phyloP scores from a whole-genome alignment of 2,113 vertebrate genomes.

The Anser brachyrhynchus region DNA sequence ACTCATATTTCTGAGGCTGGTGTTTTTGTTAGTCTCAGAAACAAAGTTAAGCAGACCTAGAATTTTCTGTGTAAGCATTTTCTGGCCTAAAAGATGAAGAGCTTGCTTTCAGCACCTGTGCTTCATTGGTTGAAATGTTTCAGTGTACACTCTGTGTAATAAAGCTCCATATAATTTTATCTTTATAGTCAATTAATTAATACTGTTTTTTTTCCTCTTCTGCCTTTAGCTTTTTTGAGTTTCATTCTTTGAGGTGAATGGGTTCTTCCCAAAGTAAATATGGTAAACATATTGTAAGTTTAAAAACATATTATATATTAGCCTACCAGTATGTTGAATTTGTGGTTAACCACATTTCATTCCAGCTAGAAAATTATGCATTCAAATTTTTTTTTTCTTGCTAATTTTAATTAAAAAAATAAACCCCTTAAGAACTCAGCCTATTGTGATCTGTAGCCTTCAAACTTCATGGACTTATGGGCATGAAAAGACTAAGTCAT shows the following conservation, averaged over 20 bases:
- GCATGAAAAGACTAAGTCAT: constrained; percentile 19
- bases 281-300: neutral
- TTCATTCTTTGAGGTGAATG: neutral
- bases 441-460: constrained; percentile 15
- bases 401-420: constrained; percentile 35
- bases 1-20: neutral
- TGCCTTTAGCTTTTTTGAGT: neutral
- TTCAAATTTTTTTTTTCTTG: constrained; percentile 5
- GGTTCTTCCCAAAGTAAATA: neutral
- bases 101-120: neutral
- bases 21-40: neutral
- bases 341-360: neutral
- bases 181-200: neutral
- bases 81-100: neutral
- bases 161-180: accelerated
- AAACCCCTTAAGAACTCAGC: neutral
- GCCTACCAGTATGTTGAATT: neutral
- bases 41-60: neutral
- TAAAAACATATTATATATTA: neutral
- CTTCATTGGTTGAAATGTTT: neutral
- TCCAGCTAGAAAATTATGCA: constrained; percentile 20
- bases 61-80: neutral
- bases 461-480: neutral
- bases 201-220: neutral
- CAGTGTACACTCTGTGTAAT: accelerated